Evolutionary conservation across 2,888 invertebrate genomes (phyloP), one percentile per base, ranked within the genome.

Genomic region (Alsophila aescularia): DNA sequence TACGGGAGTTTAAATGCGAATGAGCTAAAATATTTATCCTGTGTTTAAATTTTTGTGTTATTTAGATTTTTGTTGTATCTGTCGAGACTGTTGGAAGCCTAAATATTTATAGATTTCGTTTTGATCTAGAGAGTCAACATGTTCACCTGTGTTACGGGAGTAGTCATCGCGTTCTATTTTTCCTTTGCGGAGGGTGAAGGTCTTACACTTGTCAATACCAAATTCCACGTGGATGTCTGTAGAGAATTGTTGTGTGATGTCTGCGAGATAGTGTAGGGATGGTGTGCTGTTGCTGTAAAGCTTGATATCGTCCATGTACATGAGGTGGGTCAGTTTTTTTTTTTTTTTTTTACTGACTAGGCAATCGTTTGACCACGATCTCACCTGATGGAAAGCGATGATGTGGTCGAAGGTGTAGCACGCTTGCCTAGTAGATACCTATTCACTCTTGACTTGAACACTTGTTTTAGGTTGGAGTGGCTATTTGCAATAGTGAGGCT

Each of bases 131-230:
- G 24, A 21, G 12, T 39, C 39, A 24, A 39, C 8, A 4, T 2
- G 1, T 24, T 39, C 39, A 6, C 15, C 29, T 29, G 14, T 15
- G 21, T 9, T 14, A 1, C 14, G 15, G 2, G 0, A 0, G 29
- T 24, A 39, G 1, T 3, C 4, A 9, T 27, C 8, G 4, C 2
- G 2, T 27, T 27, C 27, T 6, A 9, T 27, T 9, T 9, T 6
- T 2, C 27, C 27, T 27, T 8, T 27, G 18, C 3, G 14, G 0
- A 34, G 14, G 2, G 24, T 12, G 24, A 39, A 24, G 1, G 52
- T 48, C 40, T 49, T 54, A 16, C 48, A 54, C 16, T 54, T 54
- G 27, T 54, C 49, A 2, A 54, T 49, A 1, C 43, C 43, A 35
- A 54, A 54, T 14, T 48, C 16, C 49, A 54, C 49, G 1, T 21